Evolutionary conservation across 2,113 vertebrate species (phyloP).

Genomic region (Protobothrops mucrosquamatus): DNA sequence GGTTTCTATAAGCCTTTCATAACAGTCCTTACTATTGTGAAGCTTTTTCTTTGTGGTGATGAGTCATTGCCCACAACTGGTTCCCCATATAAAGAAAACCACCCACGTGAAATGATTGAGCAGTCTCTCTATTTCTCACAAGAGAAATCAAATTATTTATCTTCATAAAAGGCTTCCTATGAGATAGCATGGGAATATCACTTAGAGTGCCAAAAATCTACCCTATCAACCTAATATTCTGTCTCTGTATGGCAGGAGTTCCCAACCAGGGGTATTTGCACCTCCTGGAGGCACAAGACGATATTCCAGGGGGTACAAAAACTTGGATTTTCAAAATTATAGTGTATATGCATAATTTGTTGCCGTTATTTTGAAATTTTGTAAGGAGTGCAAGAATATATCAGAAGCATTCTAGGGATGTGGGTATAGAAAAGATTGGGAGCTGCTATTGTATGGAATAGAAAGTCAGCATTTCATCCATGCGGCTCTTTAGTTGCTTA

Average conservation of each 20-base stretch:
- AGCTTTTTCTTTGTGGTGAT: background rate
- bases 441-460: background rate
- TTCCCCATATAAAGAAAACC: background rate
- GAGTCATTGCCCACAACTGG: background rate
- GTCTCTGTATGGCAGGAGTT: background rate
- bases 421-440: no score
- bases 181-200: background rate
- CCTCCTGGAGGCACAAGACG: no score
- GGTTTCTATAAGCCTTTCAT: background rate
- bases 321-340: no score
- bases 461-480: background rate
- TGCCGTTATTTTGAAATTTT: no score
- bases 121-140: background rate
- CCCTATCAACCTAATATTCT: conserved; percentile 1
- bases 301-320: no score
- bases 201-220: background rate
- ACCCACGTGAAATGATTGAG: background rate
- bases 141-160: background rate
- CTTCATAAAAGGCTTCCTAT: background rate
- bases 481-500: conserved; percentile 20
- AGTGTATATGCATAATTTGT: no score
- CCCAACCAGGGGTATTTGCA: no score
- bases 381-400: no score
- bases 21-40: background rate
- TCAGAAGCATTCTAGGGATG: no score